Percentiles rank a stretch among this genome's conserved stretches.
These are phyloP conservation scores for Calosoma granatense DNA, from an alignment of 1,140 invertebrate species.

Conservation along the genomic window DNA sequence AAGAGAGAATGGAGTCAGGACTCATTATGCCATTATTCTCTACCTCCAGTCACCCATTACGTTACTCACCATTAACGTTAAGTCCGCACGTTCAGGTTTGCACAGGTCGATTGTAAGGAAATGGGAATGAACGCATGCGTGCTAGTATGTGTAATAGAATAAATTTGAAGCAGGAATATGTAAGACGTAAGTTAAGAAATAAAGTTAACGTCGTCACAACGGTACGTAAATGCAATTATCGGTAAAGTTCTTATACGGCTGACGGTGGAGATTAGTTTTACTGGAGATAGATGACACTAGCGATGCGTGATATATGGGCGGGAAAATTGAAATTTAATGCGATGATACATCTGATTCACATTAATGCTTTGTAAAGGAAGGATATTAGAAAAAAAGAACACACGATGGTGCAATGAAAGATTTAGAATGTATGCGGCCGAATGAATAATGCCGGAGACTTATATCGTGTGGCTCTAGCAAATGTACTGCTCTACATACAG, in stretches of 20 bases:
- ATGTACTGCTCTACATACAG: too few relatives aligned
- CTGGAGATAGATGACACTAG: not conserved
- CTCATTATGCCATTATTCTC: not conserved
- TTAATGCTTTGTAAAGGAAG: not conserved
- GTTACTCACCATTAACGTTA: not conserved
- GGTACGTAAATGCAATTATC: not conserved
- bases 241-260: not conserved
- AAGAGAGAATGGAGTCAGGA: not conserved
- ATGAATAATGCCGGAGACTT: too few relatives aligned
- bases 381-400: not conserved
- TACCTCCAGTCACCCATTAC: not conserved
- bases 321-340: not conserved
- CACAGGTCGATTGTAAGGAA: not conserved
- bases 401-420: too few relatives aligned
- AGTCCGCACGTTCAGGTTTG: not conserved
- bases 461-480: too few relatives aligned
- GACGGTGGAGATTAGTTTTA: not conserved
- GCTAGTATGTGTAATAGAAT: not conserved
- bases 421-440: too few relatives aligned
- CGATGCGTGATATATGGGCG: not conserved
- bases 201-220: not conserved
- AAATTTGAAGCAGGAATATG: not conserved
- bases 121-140: too few relatives aligned
- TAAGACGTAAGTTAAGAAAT: constrained; percentile 3
- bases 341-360: not conserved